These are phyloP conservation scores for Elysia crispata DNA, from an alignment of 2,888 invertebrate genomes.

Conservation along the genomic window DNA sequence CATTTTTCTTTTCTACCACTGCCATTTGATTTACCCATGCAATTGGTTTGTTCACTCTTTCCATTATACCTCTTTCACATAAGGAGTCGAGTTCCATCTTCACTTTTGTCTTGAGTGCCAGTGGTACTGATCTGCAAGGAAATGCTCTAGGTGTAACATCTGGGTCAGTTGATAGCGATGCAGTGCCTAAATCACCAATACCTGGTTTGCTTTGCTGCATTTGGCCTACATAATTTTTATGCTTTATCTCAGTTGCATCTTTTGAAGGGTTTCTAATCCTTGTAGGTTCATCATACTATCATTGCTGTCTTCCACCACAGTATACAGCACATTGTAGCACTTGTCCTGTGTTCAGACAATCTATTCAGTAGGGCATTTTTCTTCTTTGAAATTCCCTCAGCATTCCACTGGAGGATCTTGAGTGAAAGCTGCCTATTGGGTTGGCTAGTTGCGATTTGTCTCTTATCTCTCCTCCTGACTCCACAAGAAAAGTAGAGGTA, in stretches of 20 bases:
- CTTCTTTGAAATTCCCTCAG: no score
- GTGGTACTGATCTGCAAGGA: constrained; percentile 44
- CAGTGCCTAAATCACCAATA: constrained; percentile 41
- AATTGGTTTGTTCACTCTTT: constrained; percentile 42
- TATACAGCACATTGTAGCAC: neutral
- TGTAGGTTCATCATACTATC: neutral
- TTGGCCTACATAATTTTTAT: neutral
- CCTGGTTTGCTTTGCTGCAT: no score
- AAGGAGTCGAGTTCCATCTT: constrained; percentile 38
- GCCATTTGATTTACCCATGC: constrained; percentile 44
- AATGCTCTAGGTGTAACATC: constrained; percentile 39
- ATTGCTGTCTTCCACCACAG: neutral
- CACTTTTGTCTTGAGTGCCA: constrained; percentile 45
- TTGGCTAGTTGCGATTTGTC: no score
- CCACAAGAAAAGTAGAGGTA: no score
- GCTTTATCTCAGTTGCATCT: neutral
- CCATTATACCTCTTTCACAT: constrained; percentile 44
- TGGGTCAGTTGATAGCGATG: constrained; percentile 23
- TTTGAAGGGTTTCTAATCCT: neutral
- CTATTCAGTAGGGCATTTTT: no score
- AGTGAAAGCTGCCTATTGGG: no score
- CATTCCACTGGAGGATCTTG: no score
- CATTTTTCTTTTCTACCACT: constrained; percentile 33
- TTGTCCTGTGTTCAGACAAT: no score
- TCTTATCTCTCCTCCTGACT: no score